Conservation (phyloP, 2,113 vertebrate genomes). For the Gallinago undulata region DNA sequence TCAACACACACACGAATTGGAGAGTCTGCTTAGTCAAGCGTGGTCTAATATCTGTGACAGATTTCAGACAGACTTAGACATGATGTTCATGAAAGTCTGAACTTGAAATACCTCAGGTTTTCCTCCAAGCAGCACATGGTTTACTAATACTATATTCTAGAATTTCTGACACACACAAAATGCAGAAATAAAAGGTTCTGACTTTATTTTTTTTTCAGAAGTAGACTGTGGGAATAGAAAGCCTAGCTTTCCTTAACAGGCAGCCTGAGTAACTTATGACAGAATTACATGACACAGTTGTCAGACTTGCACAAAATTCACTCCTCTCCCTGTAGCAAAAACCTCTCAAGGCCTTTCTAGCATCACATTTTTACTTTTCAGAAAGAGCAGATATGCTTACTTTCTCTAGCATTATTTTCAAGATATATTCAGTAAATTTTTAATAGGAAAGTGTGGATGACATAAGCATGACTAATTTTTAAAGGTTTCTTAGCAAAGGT, state of each 20-base stretch:
- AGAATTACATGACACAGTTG: neutral
- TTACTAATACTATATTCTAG: neutral
- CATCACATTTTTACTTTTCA: neutral
- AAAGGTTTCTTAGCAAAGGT: too few species aligned
- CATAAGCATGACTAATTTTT: neutral
- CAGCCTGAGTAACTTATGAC: neutral
- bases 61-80: neutral
- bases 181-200: neutral
- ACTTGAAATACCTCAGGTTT: neutral
- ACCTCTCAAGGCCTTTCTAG: neutral
- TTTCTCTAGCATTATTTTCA: neutral
- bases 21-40: neutral
- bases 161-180: neutral
- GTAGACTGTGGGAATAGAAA: neutral
- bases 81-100: neutral
- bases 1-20: neutral
- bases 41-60: neutral
- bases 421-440: neutral
- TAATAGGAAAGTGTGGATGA: neutral
- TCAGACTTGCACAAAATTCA: neutral
- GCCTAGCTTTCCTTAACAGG: neutral
- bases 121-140: neutral
- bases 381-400: neutral
- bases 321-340: neutral
- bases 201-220: too few species aligned